Percentiles rank a stretch among this genome's conserved stretches.
Conservation (phyloP, 2,888 invertebrate species). For the Rosalia funebris region DNA sequence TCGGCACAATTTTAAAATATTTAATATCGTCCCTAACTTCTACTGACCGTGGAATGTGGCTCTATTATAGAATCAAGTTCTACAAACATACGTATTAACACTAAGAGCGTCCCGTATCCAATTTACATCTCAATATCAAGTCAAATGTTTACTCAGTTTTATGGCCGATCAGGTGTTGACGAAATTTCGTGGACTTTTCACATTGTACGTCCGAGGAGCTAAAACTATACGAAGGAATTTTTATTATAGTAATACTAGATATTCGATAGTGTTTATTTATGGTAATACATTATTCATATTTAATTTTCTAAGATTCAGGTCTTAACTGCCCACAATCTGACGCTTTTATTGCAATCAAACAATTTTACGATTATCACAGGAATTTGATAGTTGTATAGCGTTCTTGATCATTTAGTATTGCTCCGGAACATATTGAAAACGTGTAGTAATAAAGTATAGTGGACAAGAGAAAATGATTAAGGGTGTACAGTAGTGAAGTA, state of each 20-base stretch:
- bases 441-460: background rate
- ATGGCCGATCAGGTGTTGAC: slow-evolving; percentile 53
- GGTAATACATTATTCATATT: slow-evolving; percentile 25
- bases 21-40: slow-evolving; percentile 30
- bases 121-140: slow-evolving; percentile 64
- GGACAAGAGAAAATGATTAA: background rate
- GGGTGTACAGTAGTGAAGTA: no score
- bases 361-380: slow-evolving; percentile 10
- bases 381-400: slow-evolving; percentile 12
- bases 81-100: slow-evolving; percentile 64
- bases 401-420: background rate
- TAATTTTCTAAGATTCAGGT: slow-evolving; percentile 10
- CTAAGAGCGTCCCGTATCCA: slow-evolving; percentile 59
- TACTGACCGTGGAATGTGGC: slow-evolving; percentile 59
- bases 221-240: slow-evolving; percentile 23
- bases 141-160: slow-evolving; percentile 59
- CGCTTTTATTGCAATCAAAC: slow-evolving; percentile 16
- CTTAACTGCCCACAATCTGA: slow-evolving; percentile 17
- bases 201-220: slow-evolving; percentile 18
- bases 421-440: background rate
- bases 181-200: slow-evolving; percentile 44
- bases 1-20: slow-evolving; percentile 36
- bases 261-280: slow-evolving; percentile 20
- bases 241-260: slow-evolving; percentile 21
- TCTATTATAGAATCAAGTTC: slow-evolving; percentile 65